Percentiles rank a stretch among this genome's conserved stretches.
Evolutionary conservation across 2,888 invertebrate species (phyloP).

Genomic region (Odontomyia ornata): DNA sequence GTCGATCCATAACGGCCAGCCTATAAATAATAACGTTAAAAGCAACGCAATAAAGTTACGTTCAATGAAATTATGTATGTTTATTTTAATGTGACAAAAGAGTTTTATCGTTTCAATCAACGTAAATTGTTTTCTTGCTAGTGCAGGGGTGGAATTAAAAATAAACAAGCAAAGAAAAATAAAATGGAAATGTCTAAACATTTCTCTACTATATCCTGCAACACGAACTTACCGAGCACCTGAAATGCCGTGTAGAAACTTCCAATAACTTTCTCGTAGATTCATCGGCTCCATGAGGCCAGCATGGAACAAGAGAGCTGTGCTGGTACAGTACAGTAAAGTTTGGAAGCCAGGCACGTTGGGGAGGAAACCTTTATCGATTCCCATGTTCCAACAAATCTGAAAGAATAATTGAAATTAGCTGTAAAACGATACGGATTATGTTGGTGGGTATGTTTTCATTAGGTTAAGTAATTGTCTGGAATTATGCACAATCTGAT

Average conservation of each 20-base stretch:
- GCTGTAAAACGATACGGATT: background rate
- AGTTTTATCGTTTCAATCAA: background rate
- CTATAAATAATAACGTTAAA: constrained; percentile 57
- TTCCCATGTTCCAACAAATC: constrained; percentile 78
- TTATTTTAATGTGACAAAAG: background rate
- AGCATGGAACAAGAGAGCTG: constrained; percentile 79
- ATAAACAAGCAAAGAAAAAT: background rate
- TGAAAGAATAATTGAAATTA: constrained; percentile 56
- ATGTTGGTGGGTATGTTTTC: background rate
- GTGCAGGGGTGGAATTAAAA: background rate
- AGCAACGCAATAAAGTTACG: background rate
- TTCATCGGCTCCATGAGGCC: constrained; percentile 82
- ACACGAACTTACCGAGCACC: constrained; percentile 69
- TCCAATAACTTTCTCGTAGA: constrained; percentile 83
- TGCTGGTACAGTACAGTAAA: constrained; percentile 79
- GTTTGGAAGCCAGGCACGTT: constrained; percentile 75
- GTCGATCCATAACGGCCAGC: constrained; percentile 69
- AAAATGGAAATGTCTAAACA: too few relatives aligned
- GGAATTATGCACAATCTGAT: too few relatives aligned
- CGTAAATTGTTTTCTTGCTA: background rate
- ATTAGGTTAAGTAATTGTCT: background rate
- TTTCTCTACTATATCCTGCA: background rate
- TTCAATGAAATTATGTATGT: background rate
- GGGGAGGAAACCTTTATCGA: constrained; percentile 72
- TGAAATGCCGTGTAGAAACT: constrained; percentile 78